Base-by-base conservation (phyloP, 1,140 invertebrate species). In the Antheraea mylitta region DNA sequence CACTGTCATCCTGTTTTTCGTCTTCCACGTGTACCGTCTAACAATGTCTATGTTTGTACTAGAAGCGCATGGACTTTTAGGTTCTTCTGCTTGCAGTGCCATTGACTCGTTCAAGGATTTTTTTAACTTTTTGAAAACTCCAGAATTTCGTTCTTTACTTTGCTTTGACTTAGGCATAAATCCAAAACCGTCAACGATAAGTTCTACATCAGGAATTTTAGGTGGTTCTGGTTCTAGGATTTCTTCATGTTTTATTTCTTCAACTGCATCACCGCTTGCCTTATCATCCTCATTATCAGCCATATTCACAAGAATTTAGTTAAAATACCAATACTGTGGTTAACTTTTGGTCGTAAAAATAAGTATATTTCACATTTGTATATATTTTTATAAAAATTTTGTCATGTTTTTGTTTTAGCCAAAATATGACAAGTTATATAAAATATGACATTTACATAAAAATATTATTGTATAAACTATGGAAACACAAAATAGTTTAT, bases 11-110 rank as follows among this genome's bases (percentile, higher is more conserved):
- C 93, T 92, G 71, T 93, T 94, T 30, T 92, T 91, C 76, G 96
- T 96, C 70, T 81, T 92, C 88, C 96, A 92, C 0, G 95, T 96
- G 71, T 95, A 95, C 67, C 94, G 86, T 72, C 89, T 85, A 7
- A 94, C 92, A 13, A 91, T 81, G 42, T 91, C 82, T 8, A 90
- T 87, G 45, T 90, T 90, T 8, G 81, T 82, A 65, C 89, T 91
- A 0, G 87, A 90, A 0, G 78, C 77, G 64, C 89, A 91, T 7
- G 82, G 77, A 67, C 83, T 89, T 11, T 73, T 72, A 0, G 22
- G 10, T 1, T 67, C 63, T 3, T 53, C 53, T 6, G 4, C 11
- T 0, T 75, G 22, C 22, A 4, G 22, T 4, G 22, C 76, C 2
- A 42, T 36, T 11, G 18, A 9, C 16, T 66, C 37, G 42, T 67